Percentiles rank a stretch among this genome's conserved stretches.
Conservation (phyloP, 2,797 vertebrate species). For the Gallirallus australis region DNA sequence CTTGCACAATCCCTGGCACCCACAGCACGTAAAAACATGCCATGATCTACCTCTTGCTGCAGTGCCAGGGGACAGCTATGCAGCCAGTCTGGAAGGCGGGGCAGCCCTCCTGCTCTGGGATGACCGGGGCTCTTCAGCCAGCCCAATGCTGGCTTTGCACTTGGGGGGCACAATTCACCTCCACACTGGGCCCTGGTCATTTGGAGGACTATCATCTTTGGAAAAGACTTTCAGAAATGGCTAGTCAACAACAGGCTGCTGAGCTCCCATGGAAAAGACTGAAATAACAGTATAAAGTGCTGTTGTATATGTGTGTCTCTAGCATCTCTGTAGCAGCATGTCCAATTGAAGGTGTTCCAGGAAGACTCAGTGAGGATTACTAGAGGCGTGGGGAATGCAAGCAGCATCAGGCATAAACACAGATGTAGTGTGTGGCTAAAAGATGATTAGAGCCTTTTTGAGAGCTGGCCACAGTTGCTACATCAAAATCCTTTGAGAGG, state of each 20-base stretch:
- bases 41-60: neutral
- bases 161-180: neutral
- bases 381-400: neutral
- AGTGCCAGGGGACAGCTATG: neutral
- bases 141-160: fast-evolving
- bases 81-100: neutral
- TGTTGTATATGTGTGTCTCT: neutral
- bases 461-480: neutral
- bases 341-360: neutral
- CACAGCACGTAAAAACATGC: fast-evolving
- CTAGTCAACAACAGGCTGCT: neutral
- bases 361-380: neutral
- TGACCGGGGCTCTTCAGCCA: fast-evolving
- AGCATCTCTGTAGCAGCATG: neutral
- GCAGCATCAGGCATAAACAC: neutral
- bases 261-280: neutral
- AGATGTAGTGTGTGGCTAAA: neutral
- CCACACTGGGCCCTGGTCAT: fast-evolving
- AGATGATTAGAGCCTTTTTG: neutral
- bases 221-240: neutral
- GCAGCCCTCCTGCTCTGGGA: fast-evolving
- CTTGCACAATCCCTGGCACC: neutral
- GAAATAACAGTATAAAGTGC: neutral
- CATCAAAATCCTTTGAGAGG: neutral
- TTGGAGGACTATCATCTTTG: fast-evolving